Evolutionary conservation across 1,140 invertebrate genomes (phyloP), one percentile per base, ranked within the genome.

Genomic region (Drosophila dunni): DNA sequence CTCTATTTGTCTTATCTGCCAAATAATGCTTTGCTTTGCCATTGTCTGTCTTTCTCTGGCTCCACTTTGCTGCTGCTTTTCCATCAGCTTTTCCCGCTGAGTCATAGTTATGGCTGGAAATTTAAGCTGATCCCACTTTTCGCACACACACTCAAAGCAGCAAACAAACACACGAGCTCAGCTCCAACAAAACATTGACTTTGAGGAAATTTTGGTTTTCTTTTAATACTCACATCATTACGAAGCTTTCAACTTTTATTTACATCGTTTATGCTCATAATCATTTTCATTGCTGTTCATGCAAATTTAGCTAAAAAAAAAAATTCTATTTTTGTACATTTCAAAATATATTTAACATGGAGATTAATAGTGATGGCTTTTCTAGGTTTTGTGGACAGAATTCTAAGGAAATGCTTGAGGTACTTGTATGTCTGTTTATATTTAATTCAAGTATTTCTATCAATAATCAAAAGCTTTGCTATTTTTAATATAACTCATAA

Each of bases 1-100:
- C 38, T 58, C 72, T 58, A 58, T 70, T 57, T 75, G 72, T 64
- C 66, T 75, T 74, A 68, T 68, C 57, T 74, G 65, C 65, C 71
- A 62, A 74, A 68, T 48, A 74, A 40, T 68, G 65, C 57, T 67
- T 60, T 61, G 67, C 50, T 48, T 44, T 34, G 45, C 13, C 29
- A 29, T 61, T 3, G n/a, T 61, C 15, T 36, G 38, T 17, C 40
- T 33, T 13, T 13, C 13, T 62, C 4, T 57, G 13, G 40, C 42
- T 15, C 24, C n/a, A 3, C 48, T 50, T 33, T 24, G 8, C 4
- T 36, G 60, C n/a, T 38, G 29, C 15, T 13, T 46, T 46, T 5
- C 44, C 11, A 11, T 3, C 44, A 17, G 44, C 44, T 46, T 46
- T 46, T 46, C 4, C 15, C 34, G 58, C 36, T 60, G 48, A 67